These are phyloP conservation scores for Thryonomys swinderianus DNA, from an alignment of 2,113 vertebrate species.

Conservation along the genomic window DNA sequence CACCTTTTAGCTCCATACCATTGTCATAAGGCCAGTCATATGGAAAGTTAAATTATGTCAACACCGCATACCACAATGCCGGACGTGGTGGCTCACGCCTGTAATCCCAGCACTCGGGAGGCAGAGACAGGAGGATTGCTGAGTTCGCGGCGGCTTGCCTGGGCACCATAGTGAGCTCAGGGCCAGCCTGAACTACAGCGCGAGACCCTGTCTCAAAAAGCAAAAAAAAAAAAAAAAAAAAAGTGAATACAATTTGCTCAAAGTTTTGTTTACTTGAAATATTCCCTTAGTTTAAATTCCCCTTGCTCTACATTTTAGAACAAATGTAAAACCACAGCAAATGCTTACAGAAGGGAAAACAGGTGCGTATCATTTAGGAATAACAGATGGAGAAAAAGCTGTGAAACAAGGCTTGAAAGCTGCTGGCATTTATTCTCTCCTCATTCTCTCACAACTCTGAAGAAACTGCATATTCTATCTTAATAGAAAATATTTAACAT, in stretches of 20 bases:
- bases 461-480: background rate
- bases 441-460: background rate
- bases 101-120: too few species aligned
- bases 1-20: background rate
- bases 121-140: too few species aligned
- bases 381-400: background rate
- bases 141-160: too few species aligned
- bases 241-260: background rate
- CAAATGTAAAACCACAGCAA: background rate
- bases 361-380: background rate
- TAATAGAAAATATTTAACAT: background rate
- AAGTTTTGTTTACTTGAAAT: conserved; percentile 34
- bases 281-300: background rate
- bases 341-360: background rate
- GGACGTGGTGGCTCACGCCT: too few species aligned
- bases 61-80: too few species aligned
- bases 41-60: conserved; percentile 38
- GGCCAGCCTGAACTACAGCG: too few species aligned
- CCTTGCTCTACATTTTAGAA: background rate
- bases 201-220: too few species aligned
- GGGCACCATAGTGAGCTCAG: too few species aligned
- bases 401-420: background rate
- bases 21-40: background rate
- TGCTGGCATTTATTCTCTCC: background rate
- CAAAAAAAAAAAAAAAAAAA: too few species aligned